Evolutionary conservation across 2,113 vertebrate species (phyloP), one percentile per base, ranked within the genome.

Genomic region (Turdus rufiventris): DNA sequence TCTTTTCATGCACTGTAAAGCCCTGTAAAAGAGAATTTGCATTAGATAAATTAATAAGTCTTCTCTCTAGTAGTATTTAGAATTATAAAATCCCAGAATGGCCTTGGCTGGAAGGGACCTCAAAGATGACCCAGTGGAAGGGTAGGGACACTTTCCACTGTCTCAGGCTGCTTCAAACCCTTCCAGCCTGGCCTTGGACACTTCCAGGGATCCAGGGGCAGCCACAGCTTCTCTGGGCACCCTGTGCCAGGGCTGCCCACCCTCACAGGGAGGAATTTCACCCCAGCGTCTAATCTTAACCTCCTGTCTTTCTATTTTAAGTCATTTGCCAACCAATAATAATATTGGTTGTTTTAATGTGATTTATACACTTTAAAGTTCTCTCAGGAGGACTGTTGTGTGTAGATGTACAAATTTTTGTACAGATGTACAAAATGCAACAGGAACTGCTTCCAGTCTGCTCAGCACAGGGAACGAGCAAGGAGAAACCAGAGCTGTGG

Each of bases 61-160:
- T 50, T 80, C 63, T 75, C 23, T 85, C 5, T 19, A 38, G 18
- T 17, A 34, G 4, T 26, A n/a, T 67, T 70, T 74, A 56, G 31
- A 67, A 25, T 53, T 8, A 18, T 17, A 24, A 13, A 34, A 34
- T 54, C 25, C 40, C 2, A 42, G 62, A 61, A 54, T 56, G 25
- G 34, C 40, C 8, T 42, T 29, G 47, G 16, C 31, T 82, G n/a
- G 17, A 48, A 68, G 34, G 20, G 6, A 61, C 6, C 19, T 31
- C 2, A 34, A 47, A 47, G 14, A 0, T 10, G 13, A 31, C 8
- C n/a, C 9, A 6, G 10, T 21, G 0, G 26, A 51, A 51, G 50
- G 36, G 10, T 9, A 67, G 40, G 5, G n/a, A 34, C 47, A 40
- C 3, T 6, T 75, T 0, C 29, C 12, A 31, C 40, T 3, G 0